phyloP scores from a whole-genome alignment of 2,113 vertebrate genomes.

The Prinia subflava region DNA sequence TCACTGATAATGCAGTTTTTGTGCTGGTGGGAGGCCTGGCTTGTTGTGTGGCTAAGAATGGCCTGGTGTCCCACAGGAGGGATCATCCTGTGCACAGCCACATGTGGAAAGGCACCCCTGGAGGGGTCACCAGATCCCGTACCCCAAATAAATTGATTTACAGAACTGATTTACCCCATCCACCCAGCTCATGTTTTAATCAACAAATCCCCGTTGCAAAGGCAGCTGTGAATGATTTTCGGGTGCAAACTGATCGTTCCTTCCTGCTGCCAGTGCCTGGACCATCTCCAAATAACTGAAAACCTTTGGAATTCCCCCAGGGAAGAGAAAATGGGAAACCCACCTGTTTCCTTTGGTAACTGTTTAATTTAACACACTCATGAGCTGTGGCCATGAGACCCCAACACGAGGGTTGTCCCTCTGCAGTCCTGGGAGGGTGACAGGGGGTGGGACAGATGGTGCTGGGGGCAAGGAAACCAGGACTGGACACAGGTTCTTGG shows the following conservation, averaged over 20 bases:
- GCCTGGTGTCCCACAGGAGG: not conserved
- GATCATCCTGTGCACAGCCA: fast-evolving
- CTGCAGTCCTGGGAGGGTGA: not conserved
- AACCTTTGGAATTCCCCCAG: not conserved
- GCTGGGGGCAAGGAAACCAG: not conserved
- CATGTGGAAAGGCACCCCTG: fast-evolving
- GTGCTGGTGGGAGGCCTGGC: not conserved
- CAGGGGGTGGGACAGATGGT: not conserved
- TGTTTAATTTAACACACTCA: not conserved
- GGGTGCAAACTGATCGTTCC: not conserved
- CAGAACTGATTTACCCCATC: not conserved
- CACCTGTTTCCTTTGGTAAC: not conserved
- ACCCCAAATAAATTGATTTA: not conserved
- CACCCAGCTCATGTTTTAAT: not conserved
- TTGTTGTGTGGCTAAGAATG: not conserved
- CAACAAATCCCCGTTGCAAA: not conserved
- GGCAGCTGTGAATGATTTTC: not conserved
- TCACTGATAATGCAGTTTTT: not conserved
- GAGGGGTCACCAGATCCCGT: not conserved
- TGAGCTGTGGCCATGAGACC: not conserved
- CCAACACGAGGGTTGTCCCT: not conserved
- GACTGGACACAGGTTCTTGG: not conserved
- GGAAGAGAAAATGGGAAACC: not conserved
- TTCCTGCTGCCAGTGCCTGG: not conserved
- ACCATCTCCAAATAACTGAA: not conserved